A percentile compares a stretch with the other conserved stretches of the same genome.
These are phyloP conservation scores for Sarcophaga peregrina DNA, from an alignment of 1,140 invertebrate species.

Conservation along the genomic window DNA sequence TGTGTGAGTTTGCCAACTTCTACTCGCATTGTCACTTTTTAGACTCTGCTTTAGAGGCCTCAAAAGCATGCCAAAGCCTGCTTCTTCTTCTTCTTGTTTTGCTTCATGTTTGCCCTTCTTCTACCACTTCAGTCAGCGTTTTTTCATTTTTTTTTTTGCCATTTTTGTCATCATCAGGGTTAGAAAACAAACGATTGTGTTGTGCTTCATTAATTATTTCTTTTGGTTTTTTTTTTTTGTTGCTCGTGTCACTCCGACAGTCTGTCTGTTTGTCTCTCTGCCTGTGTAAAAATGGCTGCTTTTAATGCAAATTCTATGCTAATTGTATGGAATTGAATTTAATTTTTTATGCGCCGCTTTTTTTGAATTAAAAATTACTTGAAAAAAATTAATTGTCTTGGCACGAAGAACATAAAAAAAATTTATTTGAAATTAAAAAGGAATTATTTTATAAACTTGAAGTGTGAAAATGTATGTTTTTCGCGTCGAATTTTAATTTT, in stretches of 20 bases:
- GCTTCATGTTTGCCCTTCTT: background rate
- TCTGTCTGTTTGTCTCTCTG: no score
- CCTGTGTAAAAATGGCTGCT: background rate
- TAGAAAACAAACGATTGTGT: background rate
- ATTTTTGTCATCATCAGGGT: constrained; percentile 2
- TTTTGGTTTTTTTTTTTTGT: background rate
- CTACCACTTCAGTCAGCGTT: background rate
- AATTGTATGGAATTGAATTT: background rate
- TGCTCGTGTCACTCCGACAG: background rate
- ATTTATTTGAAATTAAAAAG: no score
- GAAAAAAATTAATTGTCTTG: no score
- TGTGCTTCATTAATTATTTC: constrained; percentile 14
- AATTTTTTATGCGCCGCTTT: no score
- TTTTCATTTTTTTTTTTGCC: background rate
- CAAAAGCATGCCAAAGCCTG: background rate
- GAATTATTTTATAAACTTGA: no score
- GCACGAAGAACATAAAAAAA: no score
- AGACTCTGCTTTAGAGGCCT: background rate
- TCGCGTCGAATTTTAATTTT: no score
- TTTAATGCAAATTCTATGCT: constrained; percentile 26
- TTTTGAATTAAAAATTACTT: no score
- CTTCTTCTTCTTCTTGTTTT: background rate
- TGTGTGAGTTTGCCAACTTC: background rate
- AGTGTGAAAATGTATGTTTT: no score
- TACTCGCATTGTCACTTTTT: background rate